Evolutionary conservation across 2,113 vertebrate species (phyloP).

Genomic region (Tauraco erythrolophus): DNA sequence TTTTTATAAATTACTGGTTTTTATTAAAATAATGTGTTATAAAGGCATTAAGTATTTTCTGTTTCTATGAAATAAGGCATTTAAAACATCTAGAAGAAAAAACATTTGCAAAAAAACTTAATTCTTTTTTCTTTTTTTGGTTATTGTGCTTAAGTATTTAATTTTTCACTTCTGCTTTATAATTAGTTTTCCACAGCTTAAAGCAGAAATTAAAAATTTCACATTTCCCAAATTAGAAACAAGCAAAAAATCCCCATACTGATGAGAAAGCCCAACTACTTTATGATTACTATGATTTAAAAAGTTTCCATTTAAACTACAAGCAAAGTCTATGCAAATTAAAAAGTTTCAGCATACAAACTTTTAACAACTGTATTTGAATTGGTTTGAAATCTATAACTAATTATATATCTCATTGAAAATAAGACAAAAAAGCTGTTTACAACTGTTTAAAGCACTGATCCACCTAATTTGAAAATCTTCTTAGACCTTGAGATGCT

Average conservation of each 20-base stretch:
- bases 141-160: background rate
- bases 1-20: background rate
- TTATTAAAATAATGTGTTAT: background rate
- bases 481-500: background rate
- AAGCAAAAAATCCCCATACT: background rate
- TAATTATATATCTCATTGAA: background rate
- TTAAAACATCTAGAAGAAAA: background rate
- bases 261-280: background rate
- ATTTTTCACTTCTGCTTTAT: background rate
- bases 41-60: background rate
- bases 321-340: background rate
- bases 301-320: background rate
- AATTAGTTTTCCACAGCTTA: background rate
- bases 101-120: background rate
- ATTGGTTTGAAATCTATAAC: background rate
- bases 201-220: background rate
- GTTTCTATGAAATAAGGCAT: background rate
- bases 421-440: background rate
- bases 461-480: background rate
- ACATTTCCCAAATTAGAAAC: background rate
- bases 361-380: background rate
- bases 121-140: background rate
- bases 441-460: background rate
- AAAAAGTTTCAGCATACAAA: background rate
- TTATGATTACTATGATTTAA: background rate